A percentile compares a stretch with the other conserved stretches of the same genome.
Conservation (phyloP, 2,797 vertebrate species). For the Periophthalmus magnuspinnatus region DNA sequence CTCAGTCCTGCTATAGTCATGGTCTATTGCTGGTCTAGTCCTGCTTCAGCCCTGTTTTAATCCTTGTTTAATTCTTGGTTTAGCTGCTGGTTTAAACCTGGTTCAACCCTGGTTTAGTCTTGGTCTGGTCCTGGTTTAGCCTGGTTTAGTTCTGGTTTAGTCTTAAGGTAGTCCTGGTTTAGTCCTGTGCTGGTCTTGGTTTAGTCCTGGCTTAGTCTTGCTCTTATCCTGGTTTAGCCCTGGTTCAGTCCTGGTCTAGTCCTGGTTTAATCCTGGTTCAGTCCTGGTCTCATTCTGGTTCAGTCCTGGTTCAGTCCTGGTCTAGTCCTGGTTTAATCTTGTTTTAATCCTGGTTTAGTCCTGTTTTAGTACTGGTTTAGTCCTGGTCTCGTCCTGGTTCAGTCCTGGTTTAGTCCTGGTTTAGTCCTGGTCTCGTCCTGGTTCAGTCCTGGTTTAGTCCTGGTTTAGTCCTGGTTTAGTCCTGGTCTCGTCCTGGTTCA, state of each 20-base stretch:
- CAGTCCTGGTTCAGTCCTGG: background rate
- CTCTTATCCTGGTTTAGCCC: background rate
- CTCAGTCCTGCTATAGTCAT: too few species aligned
- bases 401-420: too few species aligned
- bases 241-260: background rate
- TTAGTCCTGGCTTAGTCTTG: background rate
- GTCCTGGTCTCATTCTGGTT: background rate
- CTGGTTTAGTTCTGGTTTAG: background rate
- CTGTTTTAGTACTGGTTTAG: background rate
- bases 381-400: background rate
- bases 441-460: background rate
- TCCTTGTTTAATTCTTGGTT: background rate
- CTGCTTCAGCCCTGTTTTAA: background rate
- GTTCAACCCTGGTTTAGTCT: background rate
- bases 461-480: background rate
- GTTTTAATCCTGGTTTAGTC: background rate
- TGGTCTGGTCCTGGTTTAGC: too few species aligned
- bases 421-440: background rate
- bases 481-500: background rate
- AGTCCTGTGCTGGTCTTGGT: background rate
- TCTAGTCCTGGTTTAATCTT: background rate
- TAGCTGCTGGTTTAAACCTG: background rate
- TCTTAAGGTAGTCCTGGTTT: too few species aligned
- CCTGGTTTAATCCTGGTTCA: background rate
- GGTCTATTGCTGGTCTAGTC: background rate